Percentiles rank a stretch among this genome's conserved stretches.
Conservation (phyloP, 1,140 invertebrate genomes). For the Melipona quadrifasciata region DNA sequence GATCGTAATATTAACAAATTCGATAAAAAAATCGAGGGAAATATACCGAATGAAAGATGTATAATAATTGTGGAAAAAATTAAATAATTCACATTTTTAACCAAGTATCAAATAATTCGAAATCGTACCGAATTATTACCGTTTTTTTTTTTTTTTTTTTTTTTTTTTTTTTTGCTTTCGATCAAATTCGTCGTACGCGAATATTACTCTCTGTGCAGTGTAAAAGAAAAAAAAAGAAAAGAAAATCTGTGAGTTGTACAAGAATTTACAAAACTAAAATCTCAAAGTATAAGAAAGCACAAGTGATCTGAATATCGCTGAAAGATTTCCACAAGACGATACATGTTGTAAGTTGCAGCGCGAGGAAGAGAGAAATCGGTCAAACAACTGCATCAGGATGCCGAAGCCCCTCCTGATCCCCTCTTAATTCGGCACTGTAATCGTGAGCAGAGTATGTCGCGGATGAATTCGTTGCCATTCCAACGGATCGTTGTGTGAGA, state of each 20-base stretch:
- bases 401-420: slow-evolving; percentile 29
- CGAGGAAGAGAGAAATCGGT: not conserved
- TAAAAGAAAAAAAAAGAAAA: too few relatives aligned
- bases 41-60: not conserved
- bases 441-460: slow-evolving; percentile 50
- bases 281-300: not conserved
- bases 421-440: slow-evolving; percentile 55
- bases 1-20: not conserved
- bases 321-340: not conserved
- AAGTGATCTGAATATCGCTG: not conserved
- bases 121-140: too few relatives aligned
- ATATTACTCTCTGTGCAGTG: not conserved
- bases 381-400: slow-evolving; percentile 41
- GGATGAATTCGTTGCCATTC: slow-evolving; percentile 70
- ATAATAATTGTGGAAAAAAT: not conserved
- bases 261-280: not conserved
- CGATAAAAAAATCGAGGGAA: not conserved
- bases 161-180: not conserved
- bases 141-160: too few relatives aligned
- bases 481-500: slow-evolving; percentile 61
- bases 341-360: not conserved
- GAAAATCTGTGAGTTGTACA: too few relatives aligned
- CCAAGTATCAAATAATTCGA: not conserved
- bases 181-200: not conserved
- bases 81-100: not conserved